Conservation (phyloP, 2,113 vertebrate genomes). For the Festucalex cinctus region DNA sequence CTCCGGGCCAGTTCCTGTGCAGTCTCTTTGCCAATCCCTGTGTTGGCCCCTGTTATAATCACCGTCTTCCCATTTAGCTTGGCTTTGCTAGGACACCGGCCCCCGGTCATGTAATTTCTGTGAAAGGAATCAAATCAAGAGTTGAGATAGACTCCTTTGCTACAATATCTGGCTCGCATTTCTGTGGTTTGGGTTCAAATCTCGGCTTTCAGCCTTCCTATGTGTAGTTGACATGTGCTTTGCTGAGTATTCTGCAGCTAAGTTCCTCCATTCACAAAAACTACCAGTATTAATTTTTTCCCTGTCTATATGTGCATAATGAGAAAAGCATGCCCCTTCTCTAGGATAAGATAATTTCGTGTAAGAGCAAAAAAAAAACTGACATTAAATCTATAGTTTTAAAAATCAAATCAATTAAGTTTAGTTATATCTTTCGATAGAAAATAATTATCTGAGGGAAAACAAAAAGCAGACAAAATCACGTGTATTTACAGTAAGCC, state of each 20-base stretch:
- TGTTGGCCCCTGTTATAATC: constrained; percentile 83
- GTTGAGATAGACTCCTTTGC: background rate
- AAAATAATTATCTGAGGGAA: background rate
- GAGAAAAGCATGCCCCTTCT: no score
- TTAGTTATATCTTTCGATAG: background rate
- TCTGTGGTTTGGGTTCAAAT: no score
- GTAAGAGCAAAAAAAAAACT: background rate
- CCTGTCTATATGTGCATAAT: no score
- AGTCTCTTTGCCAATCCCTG: constrained; percentile 81
- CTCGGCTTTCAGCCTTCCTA: no score
- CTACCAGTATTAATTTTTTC: no score
- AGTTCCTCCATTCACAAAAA: no score
- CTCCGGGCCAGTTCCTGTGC: constrained; percentile 78
- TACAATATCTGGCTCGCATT: no score
- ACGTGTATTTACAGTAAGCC: background rate
- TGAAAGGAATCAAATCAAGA: background rate
- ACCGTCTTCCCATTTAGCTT: constrained; percentile 79
- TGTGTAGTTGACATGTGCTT: no score
- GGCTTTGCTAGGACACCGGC: constrained; percentile 77
- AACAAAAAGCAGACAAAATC: no score
- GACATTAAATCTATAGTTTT: background rate
- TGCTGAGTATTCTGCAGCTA: no score
- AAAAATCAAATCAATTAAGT: background rate
- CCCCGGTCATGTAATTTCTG: constrained; percentile 78
- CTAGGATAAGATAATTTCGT: background rate